Evolutionary conservation across 1,140 invertebrate species (phyloP).

Genomic region (Drosophila quadrilineata): DNA sequence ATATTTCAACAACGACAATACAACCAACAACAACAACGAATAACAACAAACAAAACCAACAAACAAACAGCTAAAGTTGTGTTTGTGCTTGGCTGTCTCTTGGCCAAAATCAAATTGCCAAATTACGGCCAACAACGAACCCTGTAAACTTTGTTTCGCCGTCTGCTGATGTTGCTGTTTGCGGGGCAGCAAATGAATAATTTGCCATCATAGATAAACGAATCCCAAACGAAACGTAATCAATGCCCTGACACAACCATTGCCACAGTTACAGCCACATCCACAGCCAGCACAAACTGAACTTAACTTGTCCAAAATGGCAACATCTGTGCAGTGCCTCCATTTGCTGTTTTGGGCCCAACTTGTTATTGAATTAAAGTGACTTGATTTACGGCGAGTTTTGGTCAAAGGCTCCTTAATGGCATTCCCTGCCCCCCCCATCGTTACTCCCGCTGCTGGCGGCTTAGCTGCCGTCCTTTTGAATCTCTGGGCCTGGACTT

Average conservation of each 20-base stretch:
- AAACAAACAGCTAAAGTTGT: background rate
- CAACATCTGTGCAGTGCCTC: slow-evolving; percentile 26
- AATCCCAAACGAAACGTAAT: too few relatives aligned
- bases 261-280: slow-evolving; percentile 12
- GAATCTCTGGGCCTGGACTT: background rate
- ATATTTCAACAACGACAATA: background rate
- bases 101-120: slow-evolving; percentile 33
- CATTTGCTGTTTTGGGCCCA: background rate
- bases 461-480: background rate
- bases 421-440: background rate
- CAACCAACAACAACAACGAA: background rate
- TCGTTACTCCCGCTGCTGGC: background rate
- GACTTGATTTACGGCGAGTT: slow-evolving; percentile 41
- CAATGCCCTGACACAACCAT: slow-evolving; percentile 26
- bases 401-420: slow-evolving; percentile 35
- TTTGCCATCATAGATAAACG: slow-evolving; percentile 40
- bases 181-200: slow-evolving; percentile 37
- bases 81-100: slow-evolving; percentile 3
- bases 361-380: slow-evolving; percentile 48
- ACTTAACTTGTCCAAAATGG: slow-evolving; percentile 24
- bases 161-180: slow-evolving; percentile 9
- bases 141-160: slow-evolving; percentile 21
- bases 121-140: slow-evolving; percentile 17
- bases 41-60: background rate
- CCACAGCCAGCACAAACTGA: background rate